A percentile compares a stretch with the other conserved stretches of the same genome.
phyloP scores from a whole-genome alignment of 2,888 invertebrate species.

The Phyllotreta cruciferae region DNA sequence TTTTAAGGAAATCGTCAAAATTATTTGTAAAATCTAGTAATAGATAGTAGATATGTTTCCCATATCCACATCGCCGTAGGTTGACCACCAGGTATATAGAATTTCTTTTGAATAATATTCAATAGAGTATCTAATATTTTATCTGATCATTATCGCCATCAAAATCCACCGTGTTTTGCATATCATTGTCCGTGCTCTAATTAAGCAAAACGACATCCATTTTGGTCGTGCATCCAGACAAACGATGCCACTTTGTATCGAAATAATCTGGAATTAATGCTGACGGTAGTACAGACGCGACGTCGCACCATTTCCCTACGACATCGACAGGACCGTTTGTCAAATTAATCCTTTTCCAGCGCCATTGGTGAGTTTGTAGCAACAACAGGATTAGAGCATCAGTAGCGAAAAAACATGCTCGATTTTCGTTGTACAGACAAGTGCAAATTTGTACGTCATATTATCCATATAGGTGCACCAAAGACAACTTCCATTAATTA shows the following conservation, averaged over 20 bases:
- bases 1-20: too few relatives aligned
- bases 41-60: too few relatives aligned
- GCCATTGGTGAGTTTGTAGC: background rate
- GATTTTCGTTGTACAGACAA: too few relatives aligned
- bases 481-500: too few relatives aligned
- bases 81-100: background rate
- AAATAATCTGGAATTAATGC: constrained; percentile 35
- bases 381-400: background rate
- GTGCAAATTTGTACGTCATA: too few relatives aligned
- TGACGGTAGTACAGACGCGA: constrained; percentile 26
- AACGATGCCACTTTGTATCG: constrained; percentile 40
- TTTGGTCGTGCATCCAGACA: constrained; percentile 37
- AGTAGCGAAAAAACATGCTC: too few relatives aligned
- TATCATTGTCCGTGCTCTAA: constrained; percentile 32
- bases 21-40: too few relatives aligned
- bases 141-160: constrained; percentile 1
- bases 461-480: too few relatives aligned
- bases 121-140: background rate
- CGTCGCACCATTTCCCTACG: constrained; percentile 10
- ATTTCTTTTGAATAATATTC: background rate
- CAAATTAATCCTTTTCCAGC: constrained; percentile 9
- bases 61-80: too few relatives aligned
- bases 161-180: constrained; percentile 13
- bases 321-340: constrained; percentile 3
- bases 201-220: constrained; percentile 29